These are phyloP conservation scores for Bombus sibiricus DNA, from an alignment of 1,140 invertebrate genomes.

Conservation along the genomic window DNA sequence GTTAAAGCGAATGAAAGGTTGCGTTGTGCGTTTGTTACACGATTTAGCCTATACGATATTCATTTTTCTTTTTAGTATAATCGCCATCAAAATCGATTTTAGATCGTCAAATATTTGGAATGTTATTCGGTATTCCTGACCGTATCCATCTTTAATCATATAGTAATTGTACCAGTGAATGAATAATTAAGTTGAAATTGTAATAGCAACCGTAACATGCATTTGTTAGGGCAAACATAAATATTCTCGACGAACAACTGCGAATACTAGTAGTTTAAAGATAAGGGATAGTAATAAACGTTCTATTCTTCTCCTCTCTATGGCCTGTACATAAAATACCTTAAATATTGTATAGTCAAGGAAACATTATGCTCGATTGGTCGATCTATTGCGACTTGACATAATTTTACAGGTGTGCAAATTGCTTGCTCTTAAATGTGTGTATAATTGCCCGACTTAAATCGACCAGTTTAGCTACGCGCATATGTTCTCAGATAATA, in stretches of 20 bases:
- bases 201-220: conserved; percentile 8
- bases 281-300: conserved; percentile 19
- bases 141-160: neutral
- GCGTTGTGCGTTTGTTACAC: neutral
- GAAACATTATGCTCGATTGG: conserved; percentile 16
- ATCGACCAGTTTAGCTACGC: conserved; percentile 20
- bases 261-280: conserved; percentile 15
- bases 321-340: conserved; percentile 43
- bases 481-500: conserved; percentile 32
- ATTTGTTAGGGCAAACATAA: neutral
- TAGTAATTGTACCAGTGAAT: neutral
- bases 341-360: conserved; percentile 25
- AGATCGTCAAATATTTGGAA: neutral
- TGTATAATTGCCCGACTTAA: conserved; percentile 22
- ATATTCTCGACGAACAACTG: neutral
- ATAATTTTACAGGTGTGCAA: conserved; percentile 27
- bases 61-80: neutral
- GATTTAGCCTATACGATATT: neutral
- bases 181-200: neutral
- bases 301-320: conserved; percentile 28
- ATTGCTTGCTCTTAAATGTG: conserved; percentile 31
- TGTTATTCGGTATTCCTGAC: neutral
- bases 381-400: conserved; percentile 16
- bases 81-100: neutral
- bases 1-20: neutral